phyloP scores from a whole-genome alignment of 2,113 vertebrate genomes.

The Thymallus thymallus region DNA sequence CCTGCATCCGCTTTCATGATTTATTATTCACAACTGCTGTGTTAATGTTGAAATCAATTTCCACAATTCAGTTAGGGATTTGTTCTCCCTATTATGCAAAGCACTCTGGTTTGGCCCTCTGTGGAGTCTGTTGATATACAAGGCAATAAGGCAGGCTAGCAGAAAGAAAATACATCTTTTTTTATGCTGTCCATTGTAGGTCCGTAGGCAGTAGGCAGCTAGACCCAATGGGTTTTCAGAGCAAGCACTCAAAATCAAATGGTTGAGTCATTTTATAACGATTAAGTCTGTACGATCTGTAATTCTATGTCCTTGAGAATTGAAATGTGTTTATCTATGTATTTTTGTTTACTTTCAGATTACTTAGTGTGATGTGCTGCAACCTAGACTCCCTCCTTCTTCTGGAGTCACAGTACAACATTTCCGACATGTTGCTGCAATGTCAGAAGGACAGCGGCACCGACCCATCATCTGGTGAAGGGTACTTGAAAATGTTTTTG shows the following conservation, averaged over 20 bases:
- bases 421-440: constrained; percentile 82
- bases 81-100: constrained; percentile 2
- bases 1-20: neutral
- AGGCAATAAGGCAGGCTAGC: constrained; percentile 14
- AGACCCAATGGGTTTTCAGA: neutral
- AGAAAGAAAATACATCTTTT: constrained; percentile 8
- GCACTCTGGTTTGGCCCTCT: neutral
- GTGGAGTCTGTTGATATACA: neutral
- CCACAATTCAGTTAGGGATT: no score
- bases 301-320: no score
- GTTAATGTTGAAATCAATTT: constrained; percentile 6
- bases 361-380: constrained; percentile 87
- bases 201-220: neutral
- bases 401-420: constrained; percentile 85
- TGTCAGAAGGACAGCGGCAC: constrained; percentile 82
- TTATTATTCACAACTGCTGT: neutral
- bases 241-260: neutral
- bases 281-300: no score
- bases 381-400: constrained; percentile 87
- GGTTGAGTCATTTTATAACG: no score
- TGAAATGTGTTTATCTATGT: constrained; percentile 30
- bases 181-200: neutral
- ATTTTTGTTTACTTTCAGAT: constrained; percentile 63
- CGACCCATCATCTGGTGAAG: constrained; percentile 53
- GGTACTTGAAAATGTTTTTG: constrained; percentile 55